Evolutionary conservation across 2,888 invertebrate genomes (phyloP), one percentile per base, ranked within the genome.

Genomic region (Orthosia incerta): DNA sequence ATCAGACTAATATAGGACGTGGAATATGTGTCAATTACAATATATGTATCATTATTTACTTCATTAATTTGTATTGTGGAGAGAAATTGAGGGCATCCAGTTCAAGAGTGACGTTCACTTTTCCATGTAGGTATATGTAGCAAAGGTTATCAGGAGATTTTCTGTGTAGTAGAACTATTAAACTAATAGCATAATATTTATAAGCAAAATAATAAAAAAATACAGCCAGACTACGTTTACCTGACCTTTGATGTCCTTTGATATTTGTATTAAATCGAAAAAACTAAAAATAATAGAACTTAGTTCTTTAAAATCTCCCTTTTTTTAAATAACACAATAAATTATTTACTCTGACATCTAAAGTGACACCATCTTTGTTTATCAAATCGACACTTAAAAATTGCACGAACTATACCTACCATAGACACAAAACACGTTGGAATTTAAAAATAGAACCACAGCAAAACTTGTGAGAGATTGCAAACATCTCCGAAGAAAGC

Each of bases 11-110:
- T 77, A 59, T 80, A 78, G 85, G 78, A 65, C 82, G 84, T 83
- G 85, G 82, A 82, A 89, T 85, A 60, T 83, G 78, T 89, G 88
- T 87, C 86, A 88, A 12, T 66, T 77, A 74, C 64, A 68, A 78
- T 76, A 45, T 20, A 15, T 63, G n/a, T 64, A 23, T 61, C 39
- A 62, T 57, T 65, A 78, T 57, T 72, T 74, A 51, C 78, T 77
- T 62, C 18, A 55, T 67, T 55, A 55, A 63, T 74, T 63, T 48
- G 55, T 71, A 73, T 48, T 55, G 20, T 53, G 4, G 1, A 9
- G 50, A 45, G 53, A 65, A 74, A 80, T 55, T 59, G 67, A 57
- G 74, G 51, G 20, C 75, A 70, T 68, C 53, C 74, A 86, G 83
- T 77, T 78, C 72, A 85, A 76, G 63, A 67, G 59, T 71, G 18